Conservation (phyloP, 2,797 vertebrate genomes). For the Microctenopoma steveboyesi region DNA sequence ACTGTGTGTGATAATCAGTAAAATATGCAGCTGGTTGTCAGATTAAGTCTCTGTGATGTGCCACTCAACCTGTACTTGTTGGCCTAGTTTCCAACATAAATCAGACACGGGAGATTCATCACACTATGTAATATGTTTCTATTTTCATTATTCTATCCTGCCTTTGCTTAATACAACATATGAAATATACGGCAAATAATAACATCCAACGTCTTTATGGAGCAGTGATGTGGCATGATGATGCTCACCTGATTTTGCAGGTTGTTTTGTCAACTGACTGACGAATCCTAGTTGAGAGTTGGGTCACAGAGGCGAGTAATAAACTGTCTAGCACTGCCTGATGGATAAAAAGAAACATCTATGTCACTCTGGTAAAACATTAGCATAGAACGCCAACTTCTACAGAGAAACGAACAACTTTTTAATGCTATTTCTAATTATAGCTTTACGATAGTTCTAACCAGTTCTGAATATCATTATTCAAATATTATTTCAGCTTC, state of each 20-base stretch:
- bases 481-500: neutral
- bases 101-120: conserved; percentile 8
- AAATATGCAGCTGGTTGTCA: conserved; percentile 26
- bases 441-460: neutral
- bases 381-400: no score
- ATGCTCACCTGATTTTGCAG: conserved; percentile 91
- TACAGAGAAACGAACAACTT: neutral
- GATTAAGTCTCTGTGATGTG: conserved; percentile 54
- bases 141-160: neutral
- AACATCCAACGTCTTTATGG: neutral
- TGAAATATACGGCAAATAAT: conserved; percentile 1
- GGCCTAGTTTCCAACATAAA: conserved; percentile 40
- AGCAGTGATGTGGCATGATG: no score
- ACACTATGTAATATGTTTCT: neutral
- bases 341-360: neutral
- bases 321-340: conserved; percentile 93
- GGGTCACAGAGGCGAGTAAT: conserved; percentile 92
- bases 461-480: neutral
- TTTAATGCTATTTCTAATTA: neutral
- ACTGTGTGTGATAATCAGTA: conserved; percentile 15
- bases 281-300: conserved; percentile 93
- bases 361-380: neutral
- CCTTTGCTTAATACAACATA: neutral
- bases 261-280: conserved; percentile 95
- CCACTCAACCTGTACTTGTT: conserved; percentile 39